Percentiles rank a stretch among this genome's conserved stretches.
phyloP scores from a whole-genome alignment of 2,797 vertebrate species.

The Pseudotriccus pelzelni region DNA sequence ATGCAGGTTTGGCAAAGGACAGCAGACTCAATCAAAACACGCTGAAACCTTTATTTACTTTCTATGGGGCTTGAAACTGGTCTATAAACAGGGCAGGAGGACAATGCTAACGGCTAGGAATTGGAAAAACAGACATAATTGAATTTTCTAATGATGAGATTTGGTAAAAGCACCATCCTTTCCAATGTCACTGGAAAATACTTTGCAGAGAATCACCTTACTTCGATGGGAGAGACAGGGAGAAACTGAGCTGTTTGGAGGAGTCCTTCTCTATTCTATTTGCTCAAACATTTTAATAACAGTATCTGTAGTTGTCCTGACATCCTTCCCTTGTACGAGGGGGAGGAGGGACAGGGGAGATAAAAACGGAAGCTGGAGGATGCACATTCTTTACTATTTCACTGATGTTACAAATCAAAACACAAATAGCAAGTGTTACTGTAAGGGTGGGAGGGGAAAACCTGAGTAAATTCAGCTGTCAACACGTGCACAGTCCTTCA shows the following conservation, averaged over 20 bases:
- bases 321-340: not conserved
- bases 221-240: not conserved
- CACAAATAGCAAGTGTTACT: slow-evolving; percentile 35
- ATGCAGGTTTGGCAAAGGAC: not conserved
- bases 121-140: not conserved
- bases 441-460: slow-evolving; percentile 46
- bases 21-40: not conserved
- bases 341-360: not conserved
- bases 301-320: not conserved
- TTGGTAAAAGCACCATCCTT: not conserved
- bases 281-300: not conserved
- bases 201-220: not conserved
- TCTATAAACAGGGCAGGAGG: not conserved
- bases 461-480: slow-evolving; percentile 29
- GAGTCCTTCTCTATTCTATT: not conserved
- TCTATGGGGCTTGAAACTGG: not conserved
- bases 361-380: slow-evolving; percentile 33
- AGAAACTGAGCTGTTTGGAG: not conserved
- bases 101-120: not conserved
- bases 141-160: not conserved
- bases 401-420: not conserved
- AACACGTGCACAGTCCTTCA: not conserved
- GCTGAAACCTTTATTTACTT: not conserved
- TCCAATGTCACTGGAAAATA: not conserved
- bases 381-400: not conserved